Base-by-base conservation (phyloP, 1,140 invertebrate species). In the Pygmarrhopalites habei region DNA sequence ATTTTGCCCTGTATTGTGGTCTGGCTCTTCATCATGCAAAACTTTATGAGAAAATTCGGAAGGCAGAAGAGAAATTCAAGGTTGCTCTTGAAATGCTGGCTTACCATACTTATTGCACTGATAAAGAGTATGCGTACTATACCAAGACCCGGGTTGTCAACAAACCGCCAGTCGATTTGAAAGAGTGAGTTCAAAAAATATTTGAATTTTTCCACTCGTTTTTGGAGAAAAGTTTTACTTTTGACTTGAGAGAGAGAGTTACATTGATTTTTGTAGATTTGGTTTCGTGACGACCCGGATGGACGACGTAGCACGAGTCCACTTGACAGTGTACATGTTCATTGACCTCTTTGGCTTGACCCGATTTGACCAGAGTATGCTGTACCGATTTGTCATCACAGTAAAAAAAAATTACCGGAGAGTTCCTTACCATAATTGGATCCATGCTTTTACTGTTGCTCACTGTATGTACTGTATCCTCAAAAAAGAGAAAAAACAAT, bases 1-100 rank as follows among this genome's bases (percentile, higher is more conserved):
- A 83, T 47, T 91, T 91, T 74, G 88, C 89, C 1, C 82, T 88
- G n/a, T 92, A 91, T 72, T 92, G 89, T 74, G 89, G 89, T 0
- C 76, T 92, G 7, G 89, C 89, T 10, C 78, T 92, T 30, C 85
- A 92, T 74, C 87, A 92, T 74, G 88, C 89, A 17, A 88, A 88
- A 74, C 74, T 92, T 1, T 92, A 92, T 72, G 87, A 90, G 67
- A 88, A 89, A 76, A 90, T 92, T 28, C 79, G 84, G 60, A 76
- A 85, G 56, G 89, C 88, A 2, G 88, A 91, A 73, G 87, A 91
- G 75, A 90, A 89, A 74, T 90, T 90, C 73, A 78, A 80, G 71
- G 87, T 92, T 1, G 87, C 88, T 1, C 73, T 90, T 43, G 89
- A 92, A 74, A 86, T 92, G 0, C 74, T 70, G 2, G 57, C 86